Base-by-base conservation (phyloP, 1,140 invertebrate species). In the Panagrolaimus sp. region DNA sequence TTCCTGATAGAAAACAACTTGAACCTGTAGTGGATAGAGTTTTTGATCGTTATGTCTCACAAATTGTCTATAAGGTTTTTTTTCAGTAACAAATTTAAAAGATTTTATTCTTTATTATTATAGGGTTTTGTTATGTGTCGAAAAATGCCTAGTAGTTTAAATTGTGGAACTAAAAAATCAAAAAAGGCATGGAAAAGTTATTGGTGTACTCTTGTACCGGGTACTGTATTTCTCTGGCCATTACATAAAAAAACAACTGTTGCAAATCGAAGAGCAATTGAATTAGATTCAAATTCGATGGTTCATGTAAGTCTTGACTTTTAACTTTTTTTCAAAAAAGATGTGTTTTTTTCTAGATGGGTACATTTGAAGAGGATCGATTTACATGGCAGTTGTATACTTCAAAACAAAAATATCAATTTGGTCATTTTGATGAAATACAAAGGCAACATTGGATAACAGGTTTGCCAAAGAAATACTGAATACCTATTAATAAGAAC, bases 61-160 rank as follows among this genome's bases (percentile, higher is more conserved):
- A 70, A 66, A 65, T 70, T 45, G 69, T 70, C 8, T 45, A 66
- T 23, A 70, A 70, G 47, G 69, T 68, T n/a, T 11, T 43, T 16
- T 23, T 5, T 65, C 11, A 44, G 23, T 66, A 47, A 11, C 16
- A n/a, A 23, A 20, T 63, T 47, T 25, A 14, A 9, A 14, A 44
- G 3, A 13, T n/a, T 68, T 13, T 69, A 16, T 25, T 5, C 14
- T 20, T 45, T 23, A n/a, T n/a, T n/a, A n/a, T 70, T 70, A 14
- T 31, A 70, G 69, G 69, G 69, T n/a, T 70, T 68, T 31, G n/a
- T 70, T 8, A 70, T 70, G 69, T 70, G 69, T 44, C 69, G 48
- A 53, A 48, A 53, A 38, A 66, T 66, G 25, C 48, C 64, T 20
- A 31, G 31, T 5, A 48, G 63, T 48, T 9, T 25, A 16, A 38